Conservation (phyloP, 1,140 invertebrate genomes). For the Kradibia gibbosae region DNA sequence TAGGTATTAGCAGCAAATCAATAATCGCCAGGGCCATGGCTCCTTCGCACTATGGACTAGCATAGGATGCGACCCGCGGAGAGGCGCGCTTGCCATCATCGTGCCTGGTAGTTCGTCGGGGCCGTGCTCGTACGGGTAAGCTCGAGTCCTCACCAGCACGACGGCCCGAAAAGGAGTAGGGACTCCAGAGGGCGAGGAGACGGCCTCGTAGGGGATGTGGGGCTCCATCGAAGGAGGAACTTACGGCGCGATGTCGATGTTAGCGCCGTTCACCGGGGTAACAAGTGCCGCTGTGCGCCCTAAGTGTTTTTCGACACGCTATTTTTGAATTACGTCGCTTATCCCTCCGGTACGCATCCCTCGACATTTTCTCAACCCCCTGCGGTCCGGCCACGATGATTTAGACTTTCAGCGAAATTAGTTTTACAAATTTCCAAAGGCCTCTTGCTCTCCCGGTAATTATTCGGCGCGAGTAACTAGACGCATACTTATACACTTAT, state of each 20-base stretch:
- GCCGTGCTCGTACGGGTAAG: background rate
- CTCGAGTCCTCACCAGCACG: no score
- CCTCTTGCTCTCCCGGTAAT: conserved; percentile 14
- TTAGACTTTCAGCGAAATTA: conserved; percentile 51
- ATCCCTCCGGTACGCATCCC: background rate
- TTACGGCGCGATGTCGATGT: background rate
- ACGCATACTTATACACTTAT: background rate
- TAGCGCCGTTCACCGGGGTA: background rate
- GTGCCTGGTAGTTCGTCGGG: background rate
- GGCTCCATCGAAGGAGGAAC: background rate
- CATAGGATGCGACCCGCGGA: no score
- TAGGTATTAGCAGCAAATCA: background rate
- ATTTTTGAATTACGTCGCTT: conserved; percentile 46
- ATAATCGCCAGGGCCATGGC: background rate
- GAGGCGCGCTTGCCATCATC: no score
- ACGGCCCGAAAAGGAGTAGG: no score
- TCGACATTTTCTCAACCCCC: background rate
- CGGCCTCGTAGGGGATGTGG: background rate
- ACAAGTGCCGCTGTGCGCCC: background rate
- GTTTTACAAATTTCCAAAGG: conserved; percentile 49
- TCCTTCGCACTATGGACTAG: background rate
- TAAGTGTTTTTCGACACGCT: conserved; percentile 52
- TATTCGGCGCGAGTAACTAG: background rate
- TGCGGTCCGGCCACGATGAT: conserved; percentile 22
- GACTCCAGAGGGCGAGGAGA: background rate